A percentile compares a stretch with the other conserved stretches of the same genome.
These are phyloP conservation scores for Babylonia areolata DNA, from an alignment of 1,140 invertebrate genomes.

Conservation along the genomic window DNA sequence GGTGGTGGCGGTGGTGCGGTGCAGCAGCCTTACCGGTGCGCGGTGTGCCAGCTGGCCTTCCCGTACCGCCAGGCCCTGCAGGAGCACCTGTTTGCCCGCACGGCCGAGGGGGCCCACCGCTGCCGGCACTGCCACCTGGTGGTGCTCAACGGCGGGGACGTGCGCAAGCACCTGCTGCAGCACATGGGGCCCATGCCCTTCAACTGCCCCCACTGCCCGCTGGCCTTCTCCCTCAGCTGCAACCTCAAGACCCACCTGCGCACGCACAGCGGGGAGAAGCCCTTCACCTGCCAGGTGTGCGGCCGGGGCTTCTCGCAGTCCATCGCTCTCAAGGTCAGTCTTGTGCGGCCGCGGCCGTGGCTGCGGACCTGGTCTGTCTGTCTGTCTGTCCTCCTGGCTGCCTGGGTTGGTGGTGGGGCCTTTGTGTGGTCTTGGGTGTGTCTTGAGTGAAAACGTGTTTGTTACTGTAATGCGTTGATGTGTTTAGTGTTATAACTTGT, in stretches of 20 bases:
- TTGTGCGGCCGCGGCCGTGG: too few relatives aligned
- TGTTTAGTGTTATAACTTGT: too few relatives aligned
- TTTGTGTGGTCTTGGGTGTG: background rate
- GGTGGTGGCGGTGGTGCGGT: background rate
- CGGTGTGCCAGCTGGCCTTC: background rate
- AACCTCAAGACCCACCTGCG: conserved; percentile 34
- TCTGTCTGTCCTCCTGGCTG: too few relatives aligned
- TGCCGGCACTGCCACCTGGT: conserved; percentile 46
- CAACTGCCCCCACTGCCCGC: conserved; percentile 90
- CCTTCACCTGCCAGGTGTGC: conserved; percentile 37
- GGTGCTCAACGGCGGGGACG: conserved; percentile 45
- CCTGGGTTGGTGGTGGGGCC: too few relatives aligned
- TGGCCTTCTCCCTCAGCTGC: conserved; percentile 81
- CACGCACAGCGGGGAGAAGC: conserved; percentile 46
- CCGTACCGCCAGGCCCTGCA: conserved; percentile 12
- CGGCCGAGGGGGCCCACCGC: background rate
- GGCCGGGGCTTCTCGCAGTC: conserved; percentile 26
- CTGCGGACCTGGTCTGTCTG: background rate
- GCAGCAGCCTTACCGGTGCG: conserved; percentile 20
- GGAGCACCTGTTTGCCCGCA: conserved; percentile 7
- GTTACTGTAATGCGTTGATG: too few relatives aligned
- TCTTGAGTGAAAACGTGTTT: too few relatives aligned
- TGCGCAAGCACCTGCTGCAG: conserved; percentile 53
- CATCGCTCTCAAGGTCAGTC: conserved; percentile 23
- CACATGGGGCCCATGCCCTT: conserved; percentile 93